A percentile compares a stretch with the other conserved stretches of the same genome.
These are phyloP conservation scores for Brienomyrus longianalis DNA, from an alignment of 2,113 vertebrate species.

Conservation along the genomic window DNA sequence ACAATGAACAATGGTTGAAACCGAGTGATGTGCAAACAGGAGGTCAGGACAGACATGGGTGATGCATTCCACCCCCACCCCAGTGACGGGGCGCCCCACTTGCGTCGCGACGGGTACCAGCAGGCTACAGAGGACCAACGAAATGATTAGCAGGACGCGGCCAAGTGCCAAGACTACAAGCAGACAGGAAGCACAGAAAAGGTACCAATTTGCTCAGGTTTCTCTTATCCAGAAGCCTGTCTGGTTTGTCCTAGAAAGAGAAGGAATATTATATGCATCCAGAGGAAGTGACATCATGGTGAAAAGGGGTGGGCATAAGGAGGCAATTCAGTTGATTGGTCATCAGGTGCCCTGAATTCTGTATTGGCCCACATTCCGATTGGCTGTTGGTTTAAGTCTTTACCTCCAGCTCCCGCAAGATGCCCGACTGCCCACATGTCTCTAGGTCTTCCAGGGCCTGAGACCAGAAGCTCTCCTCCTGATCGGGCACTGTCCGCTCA, in stretches of 20 bases:
- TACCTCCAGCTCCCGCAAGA: conserved; percentile 97
- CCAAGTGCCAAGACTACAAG: conserved; percentile 36
- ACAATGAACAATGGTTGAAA: neutral
- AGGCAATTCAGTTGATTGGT: neutral
- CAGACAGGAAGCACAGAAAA: conserved; percentile 48
- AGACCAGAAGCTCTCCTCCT: conserved; percentile 98
- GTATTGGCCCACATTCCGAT: neutral
- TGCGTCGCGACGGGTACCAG: neutral
- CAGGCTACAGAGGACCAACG: conserved; percentile 30
- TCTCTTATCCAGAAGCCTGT: conserved; percentile 83
- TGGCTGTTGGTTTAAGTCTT: conserved; percentile 1
- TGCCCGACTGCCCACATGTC: conserved; percentile 95
- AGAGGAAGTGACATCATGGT: conserved; percentile 32
- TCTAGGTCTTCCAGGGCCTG: conserved; percentile 96
- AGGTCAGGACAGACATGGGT: neutral
- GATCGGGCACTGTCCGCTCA: conserved; percentile 81
- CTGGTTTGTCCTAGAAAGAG: conserved; percentile 80
- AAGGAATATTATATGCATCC: conserved; percentile 41
- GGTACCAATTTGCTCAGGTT: conserved; percentile 82
- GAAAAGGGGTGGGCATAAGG: neutral
- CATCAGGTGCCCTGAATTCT: neutral
- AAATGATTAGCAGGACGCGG: neutral
- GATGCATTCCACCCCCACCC: neutral
- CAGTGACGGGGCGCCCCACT: neutral
- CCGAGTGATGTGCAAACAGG: conserved; percentile 5